Evolutionary conservation across 2,797 vertebrate species (phyloP).

Genomic region (Cercopithecus petaurista): DNA sequence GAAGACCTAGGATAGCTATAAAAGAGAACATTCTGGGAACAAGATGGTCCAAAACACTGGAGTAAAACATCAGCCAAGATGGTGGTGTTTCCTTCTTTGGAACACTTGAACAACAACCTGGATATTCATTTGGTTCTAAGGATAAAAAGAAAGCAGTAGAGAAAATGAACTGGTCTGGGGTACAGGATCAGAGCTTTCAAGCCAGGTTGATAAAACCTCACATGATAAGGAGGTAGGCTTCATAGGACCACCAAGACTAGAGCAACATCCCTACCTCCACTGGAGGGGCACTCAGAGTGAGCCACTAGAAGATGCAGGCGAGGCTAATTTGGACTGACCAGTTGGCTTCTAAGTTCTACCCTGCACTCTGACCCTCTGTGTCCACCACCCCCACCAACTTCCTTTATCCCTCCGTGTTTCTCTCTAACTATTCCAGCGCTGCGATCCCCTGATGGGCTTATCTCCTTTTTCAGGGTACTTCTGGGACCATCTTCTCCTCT

Average conservation of each 20-base stretch:
- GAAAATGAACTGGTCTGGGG: neutral
- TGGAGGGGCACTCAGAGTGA: neutral
- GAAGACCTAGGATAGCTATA: constrained; percentile 4
- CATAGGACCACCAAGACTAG: neutral
- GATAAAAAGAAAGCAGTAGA: neutral
- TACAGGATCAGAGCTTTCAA: neutral
- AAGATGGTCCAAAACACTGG: constrained; percentile 8
- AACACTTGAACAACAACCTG: neutral
- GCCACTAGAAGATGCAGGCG: neutral
- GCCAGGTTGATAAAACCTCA: neutral
- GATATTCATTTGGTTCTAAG: neutral
- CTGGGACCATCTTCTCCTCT: neutral
- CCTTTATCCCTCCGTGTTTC: neutral
- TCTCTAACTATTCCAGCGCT: neutral
- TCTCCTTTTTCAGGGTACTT: neutral
- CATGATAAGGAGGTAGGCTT: neutral
- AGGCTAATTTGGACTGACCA: neutral
- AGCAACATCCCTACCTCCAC: neutral
- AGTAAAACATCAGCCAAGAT: neutral
- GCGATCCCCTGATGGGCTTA: neutral
- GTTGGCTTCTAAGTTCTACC: neutral
- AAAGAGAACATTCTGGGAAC: constrained; percentile 56
- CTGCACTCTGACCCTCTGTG: neutral
- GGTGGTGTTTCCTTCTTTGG: neutral
- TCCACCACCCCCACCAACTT: neutral